These are phyloP conservation scores for Pteria penguin DNA, from an alignment of 2,888 invertebrate genomes.

Conservation along the genomic window DNA sequence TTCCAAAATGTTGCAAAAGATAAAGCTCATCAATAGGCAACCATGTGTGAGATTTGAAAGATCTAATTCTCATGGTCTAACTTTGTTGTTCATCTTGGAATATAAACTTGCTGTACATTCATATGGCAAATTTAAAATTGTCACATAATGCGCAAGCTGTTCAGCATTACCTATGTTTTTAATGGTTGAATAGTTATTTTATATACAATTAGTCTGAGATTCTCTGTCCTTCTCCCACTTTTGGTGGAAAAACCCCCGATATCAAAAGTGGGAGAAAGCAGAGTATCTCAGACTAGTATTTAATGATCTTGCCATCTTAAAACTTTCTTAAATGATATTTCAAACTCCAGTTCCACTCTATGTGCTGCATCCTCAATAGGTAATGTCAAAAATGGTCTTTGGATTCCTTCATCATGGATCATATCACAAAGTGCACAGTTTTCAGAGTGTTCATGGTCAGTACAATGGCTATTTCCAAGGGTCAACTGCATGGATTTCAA, in stretches of 20 bases:
- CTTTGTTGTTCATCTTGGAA: conserved; percentile 14
- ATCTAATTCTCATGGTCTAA: no score
- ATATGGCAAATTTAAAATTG: not conserved
- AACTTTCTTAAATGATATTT: conserved; percentile 12
- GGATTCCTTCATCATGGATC: not conserved
- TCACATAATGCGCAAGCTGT: not conserved
- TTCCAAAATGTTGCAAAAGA: not conserved
- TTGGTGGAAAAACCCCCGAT: no score
- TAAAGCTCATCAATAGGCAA: not conserved
- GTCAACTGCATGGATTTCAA: not conserved
- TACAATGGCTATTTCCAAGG: no score
- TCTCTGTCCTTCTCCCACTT: no score
- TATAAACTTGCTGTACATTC: conserved; percentile 14
- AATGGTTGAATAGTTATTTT: not conserved
- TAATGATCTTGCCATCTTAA: not conserved
- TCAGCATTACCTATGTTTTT: not conserved
- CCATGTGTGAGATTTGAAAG: no score
- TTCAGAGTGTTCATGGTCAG: conserved; percentile 2
- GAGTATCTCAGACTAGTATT: not conserved
- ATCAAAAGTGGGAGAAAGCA: not conserved
- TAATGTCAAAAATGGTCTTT: not conserved
- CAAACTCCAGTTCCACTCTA: conserved; percentile 16
- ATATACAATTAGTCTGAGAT: no score
- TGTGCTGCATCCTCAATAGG: not conserved
- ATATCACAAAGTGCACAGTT: conserved; percentile 1